phyloP scores from a whole-genome alignment of 1,140 invertebrate species.

The Drosophila persimilis region DNA sequence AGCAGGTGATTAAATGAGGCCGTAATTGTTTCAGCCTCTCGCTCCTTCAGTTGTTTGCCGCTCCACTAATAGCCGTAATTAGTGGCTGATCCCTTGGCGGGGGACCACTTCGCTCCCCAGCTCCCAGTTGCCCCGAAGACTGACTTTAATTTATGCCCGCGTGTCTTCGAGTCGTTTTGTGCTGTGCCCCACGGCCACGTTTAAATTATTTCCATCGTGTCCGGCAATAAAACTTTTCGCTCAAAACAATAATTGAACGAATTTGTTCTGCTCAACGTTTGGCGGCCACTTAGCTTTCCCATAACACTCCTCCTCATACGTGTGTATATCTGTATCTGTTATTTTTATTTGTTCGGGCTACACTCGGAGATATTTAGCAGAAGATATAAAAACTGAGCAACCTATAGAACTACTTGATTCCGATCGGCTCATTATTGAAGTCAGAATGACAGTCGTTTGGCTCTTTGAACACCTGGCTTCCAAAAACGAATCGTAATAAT shows the following conservation, averaged over 20 bases:
- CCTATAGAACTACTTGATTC: too few species aligned
- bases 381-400: too few species aligned
- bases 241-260: constrained; percentile 80
- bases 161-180: constrained; percentile 60
- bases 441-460: too few species aligned
- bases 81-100: constrained; percentile 50
- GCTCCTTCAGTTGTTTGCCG: constrained; percentile 39
- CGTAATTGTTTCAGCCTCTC: constrained; percentile 78
- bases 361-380: too few species aligned
- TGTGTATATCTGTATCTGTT: not conserved
- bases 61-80: constrained; percentile 73
- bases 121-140: not conserved
- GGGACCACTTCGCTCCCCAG: constrained; percentile 12
- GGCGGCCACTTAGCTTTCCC: constrained; percentile 59
- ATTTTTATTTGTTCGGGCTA: too few species aligned
- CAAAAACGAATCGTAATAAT: too few species aligned
- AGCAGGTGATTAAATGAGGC: constrained; percentile 82
- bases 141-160: constrained; percentile 68
- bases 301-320: not conserved
- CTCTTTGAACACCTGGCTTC: too few species aligned
- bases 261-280: constrained; percentile 53
- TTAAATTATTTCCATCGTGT: constrained; percentile 59
- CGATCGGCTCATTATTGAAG: too few species aligned
- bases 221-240: constrained; percentile 79
- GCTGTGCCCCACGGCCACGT: constrained; percentile 54